Conservation (phyloP, 2,113 vertebrate genomes). For the Cyanoderma ruficeps region DNA sequence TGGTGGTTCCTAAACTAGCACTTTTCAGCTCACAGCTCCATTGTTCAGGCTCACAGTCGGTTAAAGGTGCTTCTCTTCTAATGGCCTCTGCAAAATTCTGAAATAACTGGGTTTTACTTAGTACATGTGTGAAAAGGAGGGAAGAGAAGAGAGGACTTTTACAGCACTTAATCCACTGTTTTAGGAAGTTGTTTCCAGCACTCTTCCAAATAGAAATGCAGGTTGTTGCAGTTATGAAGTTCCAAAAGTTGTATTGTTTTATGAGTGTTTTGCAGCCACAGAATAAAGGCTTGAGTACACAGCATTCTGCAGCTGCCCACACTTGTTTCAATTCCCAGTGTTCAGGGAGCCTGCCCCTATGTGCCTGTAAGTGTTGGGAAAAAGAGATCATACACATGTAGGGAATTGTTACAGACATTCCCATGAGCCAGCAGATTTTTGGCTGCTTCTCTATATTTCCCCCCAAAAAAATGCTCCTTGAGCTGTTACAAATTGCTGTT, state of each 20-base stretch:
- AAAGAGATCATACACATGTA: accelerated
- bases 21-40: background rate
- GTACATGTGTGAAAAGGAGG: background rate
- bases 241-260: background rate
- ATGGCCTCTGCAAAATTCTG: background rate
- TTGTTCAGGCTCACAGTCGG: background rate
- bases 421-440: background rate
- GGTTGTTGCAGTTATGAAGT: background rate
- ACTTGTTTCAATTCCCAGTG: background rate
- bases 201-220: background rate
- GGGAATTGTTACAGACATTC: background rate
- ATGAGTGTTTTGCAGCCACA: background rate
- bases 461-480: background rate
- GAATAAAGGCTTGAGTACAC: background rate
- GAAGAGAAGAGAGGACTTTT: background rate
- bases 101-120: background rate
- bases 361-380: background rate
- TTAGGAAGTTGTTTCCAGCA: background rate
- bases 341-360: background rate
- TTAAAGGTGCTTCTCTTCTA: background rate
- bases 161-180: background rate
- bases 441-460: background rate
- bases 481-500: background rate
- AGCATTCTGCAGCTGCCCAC: background rate
- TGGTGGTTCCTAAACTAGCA: background rate